Conservation (phyloP, 2,888 invertebrate genomes). For the Leucania comma region DNA sequence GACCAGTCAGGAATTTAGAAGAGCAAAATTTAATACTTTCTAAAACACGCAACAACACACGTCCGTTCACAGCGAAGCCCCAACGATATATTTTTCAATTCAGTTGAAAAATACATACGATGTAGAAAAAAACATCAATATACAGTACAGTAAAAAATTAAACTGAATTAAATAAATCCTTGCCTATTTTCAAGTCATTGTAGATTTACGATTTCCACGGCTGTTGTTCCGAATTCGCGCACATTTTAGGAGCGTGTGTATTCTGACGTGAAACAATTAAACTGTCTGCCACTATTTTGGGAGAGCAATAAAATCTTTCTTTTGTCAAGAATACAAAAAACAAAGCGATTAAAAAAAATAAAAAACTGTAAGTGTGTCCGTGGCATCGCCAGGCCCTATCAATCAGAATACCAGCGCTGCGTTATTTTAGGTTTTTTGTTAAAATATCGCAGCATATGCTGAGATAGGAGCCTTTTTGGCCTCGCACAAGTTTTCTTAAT, state of each 20-base stretch:
- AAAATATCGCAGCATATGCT: too few species aligned
- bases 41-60: too few species aligned
- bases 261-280: constrained; percentile 31
- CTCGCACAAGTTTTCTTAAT: too few species aligned
- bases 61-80: too few species aligned
- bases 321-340: constrained; percentile 17
- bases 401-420: too few species aligned
- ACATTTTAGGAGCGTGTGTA: constrained; percentile 13
- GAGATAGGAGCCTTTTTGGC: too few species aligned
- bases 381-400: too few species aligned
- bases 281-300: constrained; percentile 38
- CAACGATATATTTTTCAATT: not conserved
- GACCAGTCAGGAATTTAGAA: too few species aligned
- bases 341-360: constrained; percentile 7
- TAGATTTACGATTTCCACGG: constrained; percentile 34
- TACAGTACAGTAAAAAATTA: not conserved
- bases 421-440: too few species aligned
- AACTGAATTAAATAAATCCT: not conserved
- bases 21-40: too few species aligned
- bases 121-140: constrained; percentile 3
- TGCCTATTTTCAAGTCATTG: constrained; percentile 10
- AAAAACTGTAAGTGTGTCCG: too few species aligned
- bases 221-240: constrained; percentile 21
- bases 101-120: not conserved
- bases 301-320: constrained; percentile 13